Conservation (phyloP, 1,140 invertebrate species). For the Zaprionus vittiger region DNA sequence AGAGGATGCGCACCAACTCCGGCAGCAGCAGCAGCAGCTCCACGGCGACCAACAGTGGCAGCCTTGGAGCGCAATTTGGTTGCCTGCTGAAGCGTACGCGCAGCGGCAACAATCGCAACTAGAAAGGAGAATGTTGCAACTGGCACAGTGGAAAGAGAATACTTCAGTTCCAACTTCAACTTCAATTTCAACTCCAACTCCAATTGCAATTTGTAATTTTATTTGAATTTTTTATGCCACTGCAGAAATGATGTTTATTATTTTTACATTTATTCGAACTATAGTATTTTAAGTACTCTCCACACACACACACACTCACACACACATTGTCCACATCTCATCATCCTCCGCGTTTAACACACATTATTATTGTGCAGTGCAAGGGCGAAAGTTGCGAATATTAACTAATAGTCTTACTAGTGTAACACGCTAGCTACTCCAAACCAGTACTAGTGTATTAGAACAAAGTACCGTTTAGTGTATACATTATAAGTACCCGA, state of each 20-base stretch:
- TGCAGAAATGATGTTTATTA: conserved; percentile 57
- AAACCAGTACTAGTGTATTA: conserved; percentile 60
- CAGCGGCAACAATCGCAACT: conserved; percentile 51
- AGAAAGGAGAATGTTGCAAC: not conserved
- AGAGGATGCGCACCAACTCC: conserved; percentile 74
- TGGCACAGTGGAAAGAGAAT: not conserved
- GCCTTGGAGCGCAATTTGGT: conserved; percentile 51
- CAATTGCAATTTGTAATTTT: conserved; percentile 75
- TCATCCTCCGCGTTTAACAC: conserved; percentile 29
- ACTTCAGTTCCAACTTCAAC: conserved; percentile 1
- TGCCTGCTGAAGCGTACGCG: conserved; percentile 60
- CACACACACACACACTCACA: not conserved
- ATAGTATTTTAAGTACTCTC: conserved; percentile 30
- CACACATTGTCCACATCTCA: not conserved
- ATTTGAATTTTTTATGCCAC: conserved; percentile 62
- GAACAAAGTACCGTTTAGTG: conserved; percentile 44
- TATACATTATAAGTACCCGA: conserved; percentile 43
- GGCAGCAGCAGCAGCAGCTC: conserved; percentile 29
- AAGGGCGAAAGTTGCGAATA: conserved; percentile 82
- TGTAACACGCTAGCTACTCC: conserved; percentile 61
- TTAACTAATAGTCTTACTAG: conserved; percentile 72
- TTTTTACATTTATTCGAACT: conserved; percentile 48
- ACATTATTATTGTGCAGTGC: conserved; percentile 58
- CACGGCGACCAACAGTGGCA: conserved; percentile 33
- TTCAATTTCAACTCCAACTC: conserved; percentile 16